phyloP scores from a whole-genome alignment of 2,113 vertebrate species.

The Phalacrocorax carbo region DNA sequence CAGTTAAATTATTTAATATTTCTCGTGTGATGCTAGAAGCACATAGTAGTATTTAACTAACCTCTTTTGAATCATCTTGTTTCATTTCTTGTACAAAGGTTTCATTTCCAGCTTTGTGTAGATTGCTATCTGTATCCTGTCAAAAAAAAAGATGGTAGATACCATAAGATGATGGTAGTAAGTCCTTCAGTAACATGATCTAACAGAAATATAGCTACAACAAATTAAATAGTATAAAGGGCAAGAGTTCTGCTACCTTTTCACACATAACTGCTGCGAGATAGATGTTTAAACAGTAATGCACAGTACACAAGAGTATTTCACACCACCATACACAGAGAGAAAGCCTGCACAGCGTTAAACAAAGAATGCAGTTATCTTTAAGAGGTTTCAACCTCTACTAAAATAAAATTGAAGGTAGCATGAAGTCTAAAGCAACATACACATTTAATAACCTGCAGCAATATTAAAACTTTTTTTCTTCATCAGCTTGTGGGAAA shows the following conservation, averaged over 20 bases:
- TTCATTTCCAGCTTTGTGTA: constrained; percentile 53
- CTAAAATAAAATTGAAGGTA: not conserved
- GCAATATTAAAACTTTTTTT: not conserved
- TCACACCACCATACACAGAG: not conserved
- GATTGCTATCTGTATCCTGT: constrained; percentile 65
- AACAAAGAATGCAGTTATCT: not conserved
- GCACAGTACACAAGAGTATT: not conserved
- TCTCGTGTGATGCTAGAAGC: not conserved
- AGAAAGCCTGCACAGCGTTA: not conserved
- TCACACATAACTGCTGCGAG: not conserved
- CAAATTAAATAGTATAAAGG: not conserved
- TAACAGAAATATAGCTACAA: not conserved
- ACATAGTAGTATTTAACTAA: constrained; percentile 41
- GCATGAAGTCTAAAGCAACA: not conserved
- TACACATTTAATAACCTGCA: not conserved
- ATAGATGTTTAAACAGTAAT: not conserved
- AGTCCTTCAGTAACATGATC: not conserved
- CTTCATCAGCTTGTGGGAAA: not conserved
- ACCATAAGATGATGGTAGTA: not conserved
- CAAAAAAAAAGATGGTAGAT: not conserved
- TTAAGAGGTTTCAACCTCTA: not conserved
- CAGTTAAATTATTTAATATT: not conserved
- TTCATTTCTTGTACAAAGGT: constrained; percentile 70
- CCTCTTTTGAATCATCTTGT: constrained; percentile 81
- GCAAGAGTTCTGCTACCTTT: not conserved